These are phyloP conservation scores for Parasteatoda lunata DNA, from an alignment of 2,888 invertebrate species.

Conservation along the genomic window DNA sequence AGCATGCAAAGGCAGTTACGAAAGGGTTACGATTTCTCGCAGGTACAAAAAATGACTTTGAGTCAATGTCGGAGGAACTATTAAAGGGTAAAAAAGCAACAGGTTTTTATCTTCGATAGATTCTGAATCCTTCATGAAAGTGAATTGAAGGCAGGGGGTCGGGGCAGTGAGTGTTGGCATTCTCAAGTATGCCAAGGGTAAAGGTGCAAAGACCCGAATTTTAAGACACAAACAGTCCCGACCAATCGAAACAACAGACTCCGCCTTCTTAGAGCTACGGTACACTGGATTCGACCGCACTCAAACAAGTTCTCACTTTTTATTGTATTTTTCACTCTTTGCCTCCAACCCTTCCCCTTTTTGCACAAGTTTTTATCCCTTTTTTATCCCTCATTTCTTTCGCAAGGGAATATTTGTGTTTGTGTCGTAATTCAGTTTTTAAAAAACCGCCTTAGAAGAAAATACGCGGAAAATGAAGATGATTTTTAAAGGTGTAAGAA, in stretches of 20 bases:
- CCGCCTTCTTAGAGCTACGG: conserved; percentile 36
- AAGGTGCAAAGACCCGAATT: conserved; percentile 66
- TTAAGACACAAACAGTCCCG: conserved; percentile 24
- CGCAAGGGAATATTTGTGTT: conserved; percentile 2
- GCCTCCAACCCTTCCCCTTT: not conserved
- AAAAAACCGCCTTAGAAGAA: not conserved
- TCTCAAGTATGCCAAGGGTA: conserved; percentile 67
- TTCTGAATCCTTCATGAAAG: conserved; percentile 10
- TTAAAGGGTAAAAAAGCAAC: conserved; percentile 37
- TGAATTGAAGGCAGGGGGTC: conserved; percentile 58
- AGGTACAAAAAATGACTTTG: conserved; percentile 55
- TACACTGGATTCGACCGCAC: conserved; percentile 25
- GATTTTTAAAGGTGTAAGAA: not conserved
- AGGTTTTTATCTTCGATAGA: conserved; percentile 15
- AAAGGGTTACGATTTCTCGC: conserved; percentile 26
- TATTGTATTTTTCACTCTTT: conserved; percentile 4
- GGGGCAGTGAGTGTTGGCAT: conserved; percentile 7
- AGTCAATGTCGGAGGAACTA: conserved; percentile 52
- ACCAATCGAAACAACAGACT: conserved; percentile 32
- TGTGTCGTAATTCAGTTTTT: not conserved
- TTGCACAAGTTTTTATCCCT: not conserved
- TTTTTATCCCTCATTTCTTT: conserved; percentile 5
- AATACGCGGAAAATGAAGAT: not conserved
- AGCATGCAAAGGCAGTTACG: conserved; percentile 19
- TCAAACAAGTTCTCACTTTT: conserved; percentile 41